Conservation (phyloP, 2,113 vertebrate species). For the Globicephala melas region DNA sequence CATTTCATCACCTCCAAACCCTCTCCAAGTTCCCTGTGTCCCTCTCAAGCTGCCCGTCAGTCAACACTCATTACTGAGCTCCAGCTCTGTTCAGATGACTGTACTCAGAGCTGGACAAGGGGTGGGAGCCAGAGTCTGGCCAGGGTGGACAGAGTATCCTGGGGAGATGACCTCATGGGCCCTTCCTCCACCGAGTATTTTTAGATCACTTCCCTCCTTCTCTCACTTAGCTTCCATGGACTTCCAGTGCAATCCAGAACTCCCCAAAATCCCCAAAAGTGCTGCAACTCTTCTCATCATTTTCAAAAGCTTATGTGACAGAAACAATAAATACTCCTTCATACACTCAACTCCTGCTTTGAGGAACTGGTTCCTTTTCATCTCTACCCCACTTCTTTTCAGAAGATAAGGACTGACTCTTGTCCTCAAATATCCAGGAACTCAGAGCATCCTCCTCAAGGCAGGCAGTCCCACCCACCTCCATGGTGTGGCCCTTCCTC, state of each 20-base stretch:
- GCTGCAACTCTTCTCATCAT: neutral
- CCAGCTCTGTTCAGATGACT: conserved; percentile 15
- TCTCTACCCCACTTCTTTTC: neutral
- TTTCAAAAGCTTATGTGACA: neutral
- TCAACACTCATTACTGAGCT: neutral
- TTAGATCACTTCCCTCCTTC: neutral
- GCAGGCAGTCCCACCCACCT: neutral
- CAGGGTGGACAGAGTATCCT: neutral
- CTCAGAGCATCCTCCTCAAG: neutral
- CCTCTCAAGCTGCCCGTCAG: conserved; percentile 26
- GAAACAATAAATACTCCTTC: neutral
- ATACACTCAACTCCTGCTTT: neutral
- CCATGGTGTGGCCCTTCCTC: neutral
- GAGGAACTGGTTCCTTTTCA: neutral
- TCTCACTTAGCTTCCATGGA: neutral
- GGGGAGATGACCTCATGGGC: conserved; percentile 49
- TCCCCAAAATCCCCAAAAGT: neutral
- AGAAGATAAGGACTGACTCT: neutral
- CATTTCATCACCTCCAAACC: conserved; percentile 59
- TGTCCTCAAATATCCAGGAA: neutral
- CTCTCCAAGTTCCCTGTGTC: conserved; percentile 17
- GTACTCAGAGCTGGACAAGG: conserved; percentile 8
- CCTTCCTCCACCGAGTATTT: conserved; percentile 5
- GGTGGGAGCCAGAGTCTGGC: neutral
- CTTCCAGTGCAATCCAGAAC: conserved; percentile 1